phyloP scores from a whole-genome alignment of 2,113 vertebrate genomes.

The Reinhardtius hippoglossoides region DNA sequence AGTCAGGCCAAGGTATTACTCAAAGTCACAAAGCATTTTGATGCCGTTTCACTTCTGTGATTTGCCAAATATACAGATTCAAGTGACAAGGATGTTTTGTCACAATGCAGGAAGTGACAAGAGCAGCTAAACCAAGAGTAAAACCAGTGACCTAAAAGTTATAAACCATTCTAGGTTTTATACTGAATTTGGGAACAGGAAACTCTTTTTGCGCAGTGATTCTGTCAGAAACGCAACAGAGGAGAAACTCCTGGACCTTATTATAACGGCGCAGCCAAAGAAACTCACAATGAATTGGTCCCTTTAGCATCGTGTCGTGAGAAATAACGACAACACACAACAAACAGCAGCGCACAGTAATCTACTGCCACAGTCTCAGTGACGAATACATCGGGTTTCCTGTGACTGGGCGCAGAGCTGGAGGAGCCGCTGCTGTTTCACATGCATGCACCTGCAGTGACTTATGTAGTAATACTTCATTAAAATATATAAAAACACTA shows the following conservation, averaged over 20 bases:
- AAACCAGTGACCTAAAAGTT: background rate
- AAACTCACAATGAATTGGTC: no score
- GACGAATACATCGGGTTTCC: background rate
- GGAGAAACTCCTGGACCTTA: background rate
- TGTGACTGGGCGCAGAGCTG: no score
- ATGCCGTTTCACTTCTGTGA: background rate
- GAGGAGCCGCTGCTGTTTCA: no score
- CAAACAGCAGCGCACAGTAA: background rate
- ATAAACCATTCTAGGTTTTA: background rate
- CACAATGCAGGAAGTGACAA: no score
- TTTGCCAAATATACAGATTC: background rate
- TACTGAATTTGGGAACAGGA: background rate
- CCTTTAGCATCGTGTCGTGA: background rate
- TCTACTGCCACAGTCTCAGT: background rate
- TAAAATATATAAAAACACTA: no score
- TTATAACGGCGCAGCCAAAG: no score
- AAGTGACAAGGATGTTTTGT: no score
- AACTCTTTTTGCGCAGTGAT: no score
- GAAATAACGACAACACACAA: background rate
- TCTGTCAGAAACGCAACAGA: no score
- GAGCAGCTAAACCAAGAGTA: background rate
- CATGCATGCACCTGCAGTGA: no score
- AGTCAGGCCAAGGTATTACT: constrained; percentile 3
- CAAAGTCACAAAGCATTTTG: constrained; percentile 1
- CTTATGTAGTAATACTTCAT: no score